phyloP scores from a whole-genome alignment of 2,797 vertebrate genomes.

The Spizella passerina region DNA sequence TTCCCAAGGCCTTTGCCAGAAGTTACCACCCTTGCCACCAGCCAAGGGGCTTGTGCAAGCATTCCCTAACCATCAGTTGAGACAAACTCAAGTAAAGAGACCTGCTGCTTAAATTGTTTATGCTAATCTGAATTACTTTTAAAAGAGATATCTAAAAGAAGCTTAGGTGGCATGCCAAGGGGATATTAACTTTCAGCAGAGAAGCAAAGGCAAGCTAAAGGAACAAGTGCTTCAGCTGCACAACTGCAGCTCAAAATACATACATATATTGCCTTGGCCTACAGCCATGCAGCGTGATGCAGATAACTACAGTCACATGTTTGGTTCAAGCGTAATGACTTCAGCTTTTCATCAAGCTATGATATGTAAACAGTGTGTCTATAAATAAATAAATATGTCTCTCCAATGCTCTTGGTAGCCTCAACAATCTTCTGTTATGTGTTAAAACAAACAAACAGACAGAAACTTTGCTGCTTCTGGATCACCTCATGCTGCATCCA shows the following conservation, averaged over 20 bases:
- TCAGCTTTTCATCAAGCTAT: conserved; percentile 20
- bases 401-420: neutral
- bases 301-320: neutral
- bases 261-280: neutral
- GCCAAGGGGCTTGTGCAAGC: neutral
- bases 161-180: neutral
- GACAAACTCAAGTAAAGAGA: neutral
- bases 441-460: conserved; percentile 8
- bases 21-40: neutral
- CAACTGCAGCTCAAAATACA: neutral
- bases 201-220: neutral
- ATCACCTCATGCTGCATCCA: neutral
- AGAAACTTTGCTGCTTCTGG: neutral
- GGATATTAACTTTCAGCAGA: neutral
- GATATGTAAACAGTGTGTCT: conserved; percentile 7
- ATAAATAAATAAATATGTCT: conserved; percentile 57
- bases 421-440: neutral
- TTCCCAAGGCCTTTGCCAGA: neutral
- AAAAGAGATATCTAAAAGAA: neutral
- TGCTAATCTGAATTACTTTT: neutral
- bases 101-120: neutral
- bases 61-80: neutral
- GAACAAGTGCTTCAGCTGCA: neutral
- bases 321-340: neutral
- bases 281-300: neutral